phyloP scores from a whole-genome alignment of 2,113 vertebrate genomes.

The Natator depressus region DNA sequence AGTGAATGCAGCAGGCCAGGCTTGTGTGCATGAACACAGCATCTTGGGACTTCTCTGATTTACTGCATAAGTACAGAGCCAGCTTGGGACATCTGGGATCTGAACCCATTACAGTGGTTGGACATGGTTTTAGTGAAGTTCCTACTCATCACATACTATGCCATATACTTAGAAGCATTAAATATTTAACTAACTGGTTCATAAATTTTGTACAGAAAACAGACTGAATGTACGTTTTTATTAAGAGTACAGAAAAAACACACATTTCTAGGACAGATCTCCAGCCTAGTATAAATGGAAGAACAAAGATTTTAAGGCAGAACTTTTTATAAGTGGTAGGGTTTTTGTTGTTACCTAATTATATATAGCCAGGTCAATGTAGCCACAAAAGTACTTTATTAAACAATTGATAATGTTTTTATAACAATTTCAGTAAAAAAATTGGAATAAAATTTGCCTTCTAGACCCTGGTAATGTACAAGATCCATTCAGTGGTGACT shows the following conservation, averaged over 20 bases:
- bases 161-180: conserved; percentile 55
- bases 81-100: not conserved
- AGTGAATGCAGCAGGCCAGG: conserved; percentile 25
- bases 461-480: not conserved
- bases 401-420: not conserved
- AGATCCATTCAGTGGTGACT: not conserved
- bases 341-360: not conserved
- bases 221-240: conserved; percentile 24
- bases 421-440: not conserved
- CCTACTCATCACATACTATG: conserved; percentile 23
- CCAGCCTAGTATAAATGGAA: not conserved
- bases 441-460: not conserved
- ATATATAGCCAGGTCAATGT: not conserved
- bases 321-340: not conserved
- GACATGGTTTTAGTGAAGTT: conserved; percentile 30
- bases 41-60: conserved; percentile 12
- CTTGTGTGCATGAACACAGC: conserved; percentile 2
- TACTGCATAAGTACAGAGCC: conserved; percentile 22
- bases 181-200: conserved; percentile 68
- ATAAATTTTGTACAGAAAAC: conserved; percentile 38
- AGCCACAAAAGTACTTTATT: not conserved
- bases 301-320: not conserved
- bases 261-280: not conserved
- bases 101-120: conserved; percentile 51
- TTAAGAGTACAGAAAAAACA: not conserved